phyloP scores from a whole-genome alignment of 2,113 vertebrate species.

The Loxodonta africana region DNA sequence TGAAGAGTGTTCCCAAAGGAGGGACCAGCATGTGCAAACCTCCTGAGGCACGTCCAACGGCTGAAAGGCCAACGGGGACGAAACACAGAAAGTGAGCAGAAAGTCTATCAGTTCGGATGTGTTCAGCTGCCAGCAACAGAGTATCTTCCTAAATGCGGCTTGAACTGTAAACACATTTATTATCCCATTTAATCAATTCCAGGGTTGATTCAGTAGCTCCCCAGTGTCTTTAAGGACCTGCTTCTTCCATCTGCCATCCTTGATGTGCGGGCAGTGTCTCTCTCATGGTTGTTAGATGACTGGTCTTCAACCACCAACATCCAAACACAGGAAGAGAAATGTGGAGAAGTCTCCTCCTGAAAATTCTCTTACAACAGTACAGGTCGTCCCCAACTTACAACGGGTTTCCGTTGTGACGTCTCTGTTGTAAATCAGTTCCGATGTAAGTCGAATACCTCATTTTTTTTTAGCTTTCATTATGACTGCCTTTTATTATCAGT shows the following conservation, averaged over 20 bases:
- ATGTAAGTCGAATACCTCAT: neutral
- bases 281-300: neutral
- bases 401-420: neutral
- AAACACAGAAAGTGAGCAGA: neutral
- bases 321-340: too few relatives aligned
- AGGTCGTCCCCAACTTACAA: neutral
- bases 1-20: neutral
- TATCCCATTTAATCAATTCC: neutral
- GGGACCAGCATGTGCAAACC: neutral
- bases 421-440: neutral
- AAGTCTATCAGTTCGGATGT: accelerated
- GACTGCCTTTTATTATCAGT: neutral
- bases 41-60: neutral
- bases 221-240: neutral
- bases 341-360: accelerated
- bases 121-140: neutral
- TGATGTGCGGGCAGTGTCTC: neutral
- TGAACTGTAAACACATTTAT: neutral
- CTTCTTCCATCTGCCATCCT: neutral
- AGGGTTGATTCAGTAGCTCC: neutral
- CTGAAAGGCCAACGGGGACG: neutral
- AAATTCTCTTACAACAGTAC: neutral
- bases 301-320: neutral
- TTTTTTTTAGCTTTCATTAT: neutral
- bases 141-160: neutral